Evolutionary conservation across 2,888 invertebrate species (phyloP), one percentile per base, ranked within the genome.

Genomic region (Andrena bucephala): DNA sequence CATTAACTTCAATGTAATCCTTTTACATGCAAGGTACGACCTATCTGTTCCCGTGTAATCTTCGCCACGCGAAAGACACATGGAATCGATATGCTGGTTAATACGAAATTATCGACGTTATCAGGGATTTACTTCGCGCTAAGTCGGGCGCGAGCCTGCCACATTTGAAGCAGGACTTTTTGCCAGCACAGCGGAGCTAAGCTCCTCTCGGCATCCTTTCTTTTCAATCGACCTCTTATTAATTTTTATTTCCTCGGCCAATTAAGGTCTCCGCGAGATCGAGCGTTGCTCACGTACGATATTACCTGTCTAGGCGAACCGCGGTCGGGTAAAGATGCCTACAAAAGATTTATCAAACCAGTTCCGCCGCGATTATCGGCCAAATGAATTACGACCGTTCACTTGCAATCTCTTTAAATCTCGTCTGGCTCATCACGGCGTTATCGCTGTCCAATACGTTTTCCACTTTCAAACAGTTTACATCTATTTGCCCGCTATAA

Each of bases 311-410:
- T 74, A 65, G 72, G 65, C 65, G n/a, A 50, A 16, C 70, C 16
- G n/a, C 54, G n/a, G 42, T 8, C 27, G 31, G 5, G 50, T 68
- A 71, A 74, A 69, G 75, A 73, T 36, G 69, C 54, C 60, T 70
- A 77, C 67, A 85, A 85, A 85, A 74, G 85, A 85, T 85, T 85
- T 85, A 85, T 85, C 78, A 82, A 85, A 85, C 82, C 85, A 85
- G 82, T 85, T 82, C 59, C 27, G 27, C 29, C 24, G 36, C 82
- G 82, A 82, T 85, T 85, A 85, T 85, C 76, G 73, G 27, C 24
- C 52, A 59, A 57, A 78, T 85, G 85, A 85, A 65, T 85, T 85
- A 85, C 67, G 72, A 73, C 42, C 59, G 50, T 5, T 59, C n/a
- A 57, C 27, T 27, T 31, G 68, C 69, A 75, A 75, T 84, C 81